Percentiles rank a stretch among this genome's conserved stretches.
Evolutionary conservation across 2,888 invertebrate genomes (phyloP).

Genomic region (Arctia plantaginis): DNA sequence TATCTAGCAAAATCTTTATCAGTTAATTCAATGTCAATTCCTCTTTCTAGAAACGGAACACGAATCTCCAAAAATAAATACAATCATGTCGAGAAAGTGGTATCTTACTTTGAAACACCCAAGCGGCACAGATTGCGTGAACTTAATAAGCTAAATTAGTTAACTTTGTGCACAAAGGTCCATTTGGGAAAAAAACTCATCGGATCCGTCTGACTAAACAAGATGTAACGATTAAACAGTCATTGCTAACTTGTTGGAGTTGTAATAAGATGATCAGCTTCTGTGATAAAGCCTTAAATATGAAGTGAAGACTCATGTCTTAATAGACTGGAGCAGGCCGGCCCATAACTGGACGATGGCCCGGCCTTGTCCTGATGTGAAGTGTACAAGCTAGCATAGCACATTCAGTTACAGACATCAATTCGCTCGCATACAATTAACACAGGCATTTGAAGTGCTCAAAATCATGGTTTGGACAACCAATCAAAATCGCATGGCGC

Average conservation of each 20-base stretch:
- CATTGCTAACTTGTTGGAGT: constrained; percentile 27
- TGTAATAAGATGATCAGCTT: background rate
- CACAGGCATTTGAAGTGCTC: background rate
- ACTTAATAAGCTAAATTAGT: constrained; percentile 47
- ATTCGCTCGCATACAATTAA: no score
- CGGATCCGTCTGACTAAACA: constrained; percentile 36
- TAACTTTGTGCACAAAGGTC: constrained; percentile 39
- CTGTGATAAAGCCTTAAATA: background rate
- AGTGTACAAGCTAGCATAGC: background rate
- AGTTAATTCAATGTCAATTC: background rate
- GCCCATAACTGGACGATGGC: background rate
- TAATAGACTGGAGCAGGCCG: background rate
- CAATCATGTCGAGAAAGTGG: background rate
- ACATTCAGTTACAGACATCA: no score
- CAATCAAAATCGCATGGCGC: background rate
- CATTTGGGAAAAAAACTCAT: constrained; percentile 42
- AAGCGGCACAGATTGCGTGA: constrained; percentile 34
- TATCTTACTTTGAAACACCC: background rate
- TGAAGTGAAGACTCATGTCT: background rate
- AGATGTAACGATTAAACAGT: constrained; percentile 20
- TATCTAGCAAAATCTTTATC: background rate
- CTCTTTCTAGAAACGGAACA: background rate
- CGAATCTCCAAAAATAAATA: background rate
- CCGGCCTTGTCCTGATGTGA: background rate
- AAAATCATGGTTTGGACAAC: background rate